Base-by-base conservation (phyloP, 2,888 invertebrate genomes). In the Heliconius aoede region DNA sequence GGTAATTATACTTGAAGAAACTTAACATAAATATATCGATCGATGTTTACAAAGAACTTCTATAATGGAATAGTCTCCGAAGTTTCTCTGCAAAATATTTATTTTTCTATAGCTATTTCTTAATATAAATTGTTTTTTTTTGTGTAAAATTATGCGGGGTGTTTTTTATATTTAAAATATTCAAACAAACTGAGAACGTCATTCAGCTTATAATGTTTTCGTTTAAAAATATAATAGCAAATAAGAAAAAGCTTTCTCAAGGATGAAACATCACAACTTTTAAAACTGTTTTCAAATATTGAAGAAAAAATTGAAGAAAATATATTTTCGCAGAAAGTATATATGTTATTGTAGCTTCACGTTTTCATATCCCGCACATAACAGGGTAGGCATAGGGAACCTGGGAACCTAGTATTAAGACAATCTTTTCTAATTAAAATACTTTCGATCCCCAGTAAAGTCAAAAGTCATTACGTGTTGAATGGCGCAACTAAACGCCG, bases 1-100 rank as follows among this genome's bases (percentile, higher is more conserved):
- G 75, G 80, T 82, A 82, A 82, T 80, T 80, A 80, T 72, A 78
- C 62, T 76, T 46, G 18, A 64, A 69, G 76, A 73, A 76, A 76
- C 61, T 73, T 18, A 40, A 32, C 55, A 73, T 26, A 36, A 36
- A 40, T 40, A 32, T 69, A 69, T 69, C 69, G 55, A 69, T 69
- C 69, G 55, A 55, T 69, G 55, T 69, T 69, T 55, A 30, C 30
- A 55, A 55, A 55, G 55, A 55, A 69, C 30, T 69, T 69, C n/a
- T 32, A 55, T 30, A 51, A 69, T 28, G 21, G 68, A 68, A 68
- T 51, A n/a, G 28, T 28, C 30, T 51, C 51, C 7, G 13, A 68
- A 68, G 21, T 30, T 68, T 46, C 8, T 28, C 7, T 15, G 28
- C 3, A 51, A 68, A 21, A 68, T 7, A 36, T 36, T 64, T 13